Evolutionary conservation across 2,113 vertebrate genomes (phyloP).

Genomic region (Eublepharis macularius): DNA sequence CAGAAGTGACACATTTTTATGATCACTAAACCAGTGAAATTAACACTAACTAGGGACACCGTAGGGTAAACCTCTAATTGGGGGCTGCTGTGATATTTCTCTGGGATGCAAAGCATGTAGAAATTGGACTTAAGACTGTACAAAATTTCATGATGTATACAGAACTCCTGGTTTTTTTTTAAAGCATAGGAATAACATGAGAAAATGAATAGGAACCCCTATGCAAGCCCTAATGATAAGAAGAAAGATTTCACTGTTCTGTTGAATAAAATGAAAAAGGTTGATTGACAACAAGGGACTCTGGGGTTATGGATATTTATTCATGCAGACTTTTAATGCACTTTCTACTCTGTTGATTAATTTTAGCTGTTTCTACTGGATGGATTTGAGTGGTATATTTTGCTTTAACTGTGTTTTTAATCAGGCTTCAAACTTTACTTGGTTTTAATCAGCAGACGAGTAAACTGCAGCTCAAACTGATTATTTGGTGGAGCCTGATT

Average conservation of each 20-base stretch:
- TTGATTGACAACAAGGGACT: too few relatives aligned
- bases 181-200: too few relatives aligned
- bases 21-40: constrained; percentile 70
- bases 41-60: constrained; percentile 63
- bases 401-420: background rate
- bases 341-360: too few relatives aligned
- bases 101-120: background rate
- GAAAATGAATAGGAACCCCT: too few relatives aligned
- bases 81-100: constrained; percentile 9
- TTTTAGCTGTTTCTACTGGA: too few relatives aligned
- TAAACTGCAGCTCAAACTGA: background rate
- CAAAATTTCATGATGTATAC: background rate
- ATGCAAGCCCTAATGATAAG: too few relatives aligned
- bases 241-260: too few relatives aligned
- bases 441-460: background rate
- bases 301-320: too few relatives aligned
- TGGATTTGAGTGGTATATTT: too few relatives aligned
- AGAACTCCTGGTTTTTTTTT: background rate
- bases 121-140: background rate
- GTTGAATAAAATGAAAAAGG: too few relatives aligned
- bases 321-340: too few relatives aligned
- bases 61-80: constrained; percentile 58
- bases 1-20: constrained; percentile 72
- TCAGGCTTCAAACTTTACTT: too few relatives aligned
- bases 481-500: background rate